Conservation (phyloP, 2,797 vertebrate genomes). For the Euphonia xanthogaster region DNA sequence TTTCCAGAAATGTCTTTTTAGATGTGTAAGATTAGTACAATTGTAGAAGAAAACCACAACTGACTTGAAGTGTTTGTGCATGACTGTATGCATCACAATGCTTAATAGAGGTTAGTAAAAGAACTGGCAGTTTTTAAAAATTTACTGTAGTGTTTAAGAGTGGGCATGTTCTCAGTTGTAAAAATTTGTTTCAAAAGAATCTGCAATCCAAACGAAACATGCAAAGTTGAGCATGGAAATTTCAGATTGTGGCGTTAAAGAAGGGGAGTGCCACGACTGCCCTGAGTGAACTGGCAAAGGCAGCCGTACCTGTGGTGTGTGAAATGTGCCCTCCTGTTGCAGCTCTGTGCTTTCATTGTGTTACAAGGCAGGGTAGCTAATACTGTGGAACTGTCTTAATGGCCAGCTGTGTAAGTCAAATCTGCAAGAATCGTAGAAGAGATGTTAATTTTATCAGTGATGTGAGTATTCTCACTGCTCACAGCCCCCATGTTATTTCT, state of each 20-base stretch:
- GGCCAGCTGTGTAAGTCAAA: not conserved
- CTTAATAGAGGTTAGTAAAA: not conserved
- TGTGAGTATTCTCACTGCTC: not conserved
- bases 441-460: not conserved
- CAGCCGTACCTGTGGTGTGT: not conserved
- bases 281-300: not conserved
- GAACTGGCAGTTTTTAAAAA: not conserved
- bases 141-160: not conserved
- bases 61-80: not conserved
- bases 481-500: fast-evolving
- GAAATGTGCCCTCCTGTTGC: not conserved
- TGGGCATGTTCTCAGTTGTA: not conserved
- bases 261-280: fast-evolving
- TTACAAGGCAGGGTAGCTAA: not conserved
- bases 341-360: not conserved
- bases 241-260: not conserved
- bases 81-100: not conserved
- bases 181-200: not conserved
- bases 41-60: not conserved
- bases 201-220: not conserved
- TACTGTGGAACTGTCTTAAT: not conserved
- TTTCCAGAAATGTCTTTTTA: not conserved
- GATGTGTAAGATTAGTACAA: not conserved
- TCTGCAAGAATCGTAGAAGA: not conserved
- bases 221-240: not conserved